Conservation (phyloP, 1,140 invertebrate species). For the Drosophila rufa region DNA sequence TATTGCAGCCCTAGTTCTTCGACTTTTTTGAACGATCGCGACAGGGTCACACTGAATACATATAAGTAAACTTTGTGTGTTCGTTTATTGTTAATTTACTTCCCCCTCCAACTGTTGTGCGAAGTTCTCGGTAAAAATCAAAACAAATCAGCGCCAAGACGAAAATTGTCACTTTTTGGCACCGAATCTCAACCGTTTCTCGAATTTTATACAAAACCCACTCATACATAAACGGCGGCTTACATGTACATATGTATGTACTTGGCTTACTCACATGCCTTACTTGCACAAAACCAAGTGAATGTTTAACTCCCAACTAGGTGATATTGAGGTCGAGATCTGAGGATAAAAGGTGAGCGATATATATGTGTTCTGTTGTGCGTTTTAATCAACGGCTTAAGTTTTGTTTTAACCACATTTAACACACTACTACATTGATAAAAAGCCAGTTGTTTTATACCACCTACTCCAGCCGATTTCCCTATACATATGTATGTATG, state of each 20-base stretch:
- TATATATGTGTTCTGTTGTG: constrained; percentile 9
- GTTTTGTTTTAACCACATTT: constrained; percentile 1
- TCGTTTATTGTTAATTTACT: constrained; percentile 10
- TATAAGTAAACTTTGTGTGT: constrained; percentile 1
- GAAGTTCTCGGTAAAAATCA: constrained; percentile 14
- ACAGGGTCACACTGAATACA: too few species aligned
- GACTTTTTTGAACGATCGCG: too few species aligned
- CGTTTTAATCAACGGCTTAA: constrained; percentile 1
- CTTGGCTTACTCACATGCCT: constrained; percentile 26
- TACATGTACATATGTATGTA: constrained; percentile 13
- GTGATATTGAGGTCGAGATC: constrained; percentile 38
- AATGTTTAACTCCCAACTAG: constrained; percentile 7
- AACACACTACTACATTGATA: constrained; percentile 4
- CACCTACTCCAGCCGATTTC: constrained; percentile 20
- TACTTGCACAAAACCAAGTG: constrained; percentile 35
- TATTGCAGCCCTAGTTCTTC: too few species aligned
- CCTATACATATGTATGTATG: constrained; percentile 7
- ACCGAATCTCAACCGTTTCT: constrained; percentile 1
- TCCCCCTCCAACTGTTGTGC: not conserved
- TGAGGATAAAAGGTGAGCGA: constrained; percentile 41
- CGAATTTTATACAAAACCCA: constrained; percentile 5
- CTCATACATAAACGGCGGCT: not conserved
- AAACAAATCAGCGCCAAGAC: constrained; percentile 8
- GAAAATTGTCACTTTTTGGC: not conserved
- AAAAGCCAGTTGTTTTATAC: constrained; percentile 7